A percentile compares a stretch with the other conserved stretches of the same genome.
These are phyloP conservation scores for Petroica traversi DNA, from an alignment of 2,113 vertebrate species.

Conservation along the genomic window DNA sequence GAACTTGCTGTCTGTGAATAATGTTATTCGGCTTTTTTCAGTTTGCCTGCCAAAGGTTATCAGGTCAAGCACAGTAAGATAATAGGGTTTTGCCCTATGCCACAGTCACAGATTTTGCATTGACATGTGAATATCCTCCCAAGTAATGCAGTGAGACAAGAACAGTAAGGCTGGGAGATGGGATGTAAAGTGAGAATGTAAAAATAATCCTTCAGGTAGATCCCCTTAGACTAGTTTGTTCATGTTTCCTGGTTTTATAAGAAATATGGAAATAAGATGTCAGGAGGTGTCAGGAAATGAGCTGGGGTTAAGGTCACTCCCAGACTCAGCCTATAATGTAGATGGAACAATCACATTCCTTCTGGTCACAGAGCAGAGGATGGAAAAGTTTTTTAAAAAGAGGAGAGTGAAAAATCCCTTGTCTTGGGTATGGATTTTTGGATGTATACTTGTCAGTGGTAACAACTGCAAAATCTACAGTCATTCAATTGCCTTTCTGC, in stretches of 20 bases:
- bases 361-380: not conserved
- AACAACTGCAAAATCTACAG: not conserved
- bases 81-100: not conserved
- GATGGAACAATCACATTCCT: not conserved
- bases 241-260: not conserved
- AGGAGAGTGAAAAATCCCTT: not conserved
- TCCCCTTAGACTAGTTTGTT: not conserved
- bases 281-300: not conserved
- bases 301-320: not conserved
- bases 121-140: not conserved
- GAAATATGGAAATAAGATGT: not conserved
- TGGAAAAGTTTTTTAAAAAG: not conserved
- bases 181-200: not conserved
- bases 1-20: not conserved
- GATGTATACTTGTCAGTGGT: not conserved
- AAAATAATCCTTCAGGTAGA: not conserved
- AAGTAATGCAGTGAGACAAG: not conserved
- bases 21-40: not conserved
- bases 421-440: not conserved
- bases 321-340: not conserved
- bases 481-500: not conserved
- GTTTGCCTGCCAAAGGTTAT: not conserved
- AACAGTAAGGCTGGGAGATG: not conserved
- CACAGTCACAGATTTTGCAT: not conserved
- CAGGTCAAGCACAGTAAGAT: not conserved